Base-by-base conservation (phyloP, 37 sponge, comb jelly and placozoan species). In the Chondrosia reniformis region DNA sequence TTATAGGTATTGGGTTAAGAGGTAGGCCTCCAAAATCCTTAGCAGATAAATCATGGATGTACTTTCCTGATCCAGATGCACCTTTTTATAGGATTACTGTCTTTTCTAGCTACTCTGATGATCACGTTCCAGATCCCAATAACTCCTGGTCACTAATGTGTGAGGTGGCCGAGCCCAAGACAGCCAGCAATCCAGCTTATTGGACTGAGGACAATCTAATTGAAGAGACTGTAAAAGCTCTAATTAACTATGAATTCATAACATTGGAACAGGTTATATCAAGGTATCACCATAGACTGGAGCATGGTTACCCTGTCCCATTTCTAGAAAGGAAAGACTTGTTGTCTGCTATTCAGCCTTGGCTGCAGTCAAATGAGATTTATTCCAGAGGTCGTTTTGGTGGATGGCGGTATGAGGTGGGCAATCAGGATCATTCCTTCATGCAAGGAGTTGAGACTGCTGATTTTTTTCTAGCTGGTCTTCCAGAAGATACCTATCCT, bases 301-400 rank as follows among this genome's bases (percentile, higher is more conserved):
- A 83, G 3, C 78, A 83, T 5, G 84, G 84, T 13, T 83, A 83
- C 25, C 84, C 84, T 28, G 78, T 77, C 15, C 84, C 84, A 22
- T 76, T 54, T 27, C n/a, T 56, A n/a, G 27, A 2, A 3, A 56
- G 58, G 8, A 27, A 56, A 28, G 3, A n/a, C 27, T 8, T 56
- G 27, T 27, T 56, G 3, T 2, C 58, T 56, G 27, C 58, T 27
- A 56, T 56, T 8, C 58, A 56, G 8, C 58, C 58, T 8, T 56
- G 58, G 58, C 58, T 56, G 4, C 6, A 56, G 58, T 56, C 58
- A 8, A 56, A 56, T 28, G 58, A 27, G 27, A 5, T 56, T 3
- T 56, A 56, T 27, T 56, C 58, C 4, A n/a, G 58, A 56, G 58
- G 58, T 8, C 58, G 58, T 4, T 56, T 56, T 56, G 58, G 58